These are phyloP conservation scores for Sylvia atricapilla DNA, from an alignment of 2,113 vertebrate species.

Conservation along the genomic window DNA sequence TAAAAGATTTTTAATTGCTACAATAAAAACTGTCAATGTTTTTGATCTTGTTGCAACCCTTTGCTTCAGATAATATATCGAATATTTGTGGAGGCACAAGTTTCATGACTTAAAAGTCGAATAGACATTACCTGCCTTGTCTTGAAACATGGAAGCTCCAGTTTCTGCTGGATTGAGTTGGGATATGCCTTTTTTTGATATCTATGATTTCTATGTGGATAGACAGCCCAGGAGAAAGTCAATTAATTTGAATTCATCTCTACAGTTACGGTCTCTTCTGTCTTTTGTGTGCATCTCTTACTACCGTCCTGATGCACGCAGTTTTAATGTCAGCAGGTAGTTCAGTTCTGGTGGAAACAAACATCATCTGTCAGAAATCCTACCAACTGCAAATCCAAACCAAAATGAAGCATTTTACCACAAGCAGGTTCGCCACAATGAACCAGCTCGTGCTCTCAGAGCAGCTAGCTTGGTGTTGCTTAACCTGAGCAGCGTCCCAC, in stretches of 20 bases:
- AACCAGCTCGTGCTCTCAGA: not conserved
- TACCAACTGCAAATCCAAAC: not conserved
- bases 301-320: not conserved
- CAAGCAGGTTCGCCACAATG: not conserved
- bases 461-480: accelerated
- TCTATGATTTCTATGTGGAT: not conserved
- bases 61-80: not conserved
- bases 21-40: not conserved
- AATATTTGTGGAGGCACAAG: accelerated
- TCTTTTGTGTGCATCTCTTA: not conserved
- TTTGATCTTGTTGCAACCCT: not conserved
- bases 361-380: not conserved
- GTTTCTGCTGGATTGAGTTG: not conserved
- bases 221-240: not conserved
- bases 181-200: not conserved
- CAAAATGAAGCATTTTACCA: not conserved
- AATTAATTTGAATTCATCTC: not conserved
- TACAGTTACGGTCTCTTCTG: not conserved
- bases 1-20: not conserved
- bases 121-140: not conserved
- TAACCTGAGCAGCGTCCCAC: not conserved
- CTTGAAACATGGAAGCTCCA: not conserved
- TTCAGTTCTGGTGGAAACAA: not conserved
- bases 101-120: not conserved
- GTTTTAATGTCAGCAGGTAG: not conserved